Evolutionary conservation across 2,888 invertebrate species (phyloP).

Genomic region (Hypomecis punctinalis): DNA sequence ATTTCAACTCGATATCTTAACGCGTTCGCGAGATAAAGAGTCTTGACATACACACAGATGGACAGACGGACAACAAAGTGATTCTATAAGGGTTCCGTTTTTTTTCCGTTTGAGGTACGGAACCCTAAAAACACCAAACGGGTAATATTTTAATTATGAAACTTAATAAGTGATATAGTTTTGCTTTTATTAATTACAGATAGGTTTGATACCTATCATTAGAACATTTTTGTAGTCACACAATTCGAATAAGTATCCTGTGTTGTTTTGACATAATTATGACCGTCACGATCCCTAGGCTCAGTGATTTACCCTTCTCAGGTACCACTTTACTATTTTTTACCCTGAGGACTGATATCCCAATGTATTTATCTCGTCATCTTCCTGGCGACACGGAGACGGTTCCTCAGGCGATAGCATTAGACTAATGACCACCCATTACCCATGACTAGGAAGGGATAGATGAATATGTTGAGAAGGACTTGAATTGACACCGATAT

Average conservation of each 20-base stretch:
- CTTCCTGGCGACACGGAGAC: constrained; percentile 40
- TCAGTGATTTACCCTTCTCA: constrained; percentile 10
- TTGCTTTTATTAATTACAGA: no score
- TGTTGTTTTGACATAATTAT: background rate
- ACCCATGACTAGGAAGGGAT: constrained; percentile 39
- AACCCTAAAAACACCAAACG: no score
- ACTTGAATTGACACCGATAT: background rate
- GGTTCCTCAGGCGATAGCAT: constrained; percentile 35
- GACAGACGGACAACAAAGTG: no score
- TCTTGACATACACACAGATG: no score
- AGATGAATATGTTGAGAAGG: background rate
- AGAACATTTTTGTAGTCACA: background rate
- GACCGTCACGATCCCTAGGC: background rate
- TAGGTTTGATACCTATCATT: no score
- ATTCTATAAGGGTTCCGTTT: no score
- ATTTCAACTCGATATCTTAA: no score
- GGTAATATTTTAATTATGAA: no score
- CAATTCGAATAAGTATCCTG: background rate
- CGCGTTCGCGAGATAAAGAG: no score
- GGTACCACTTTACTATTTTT: constrained; percentile 17
- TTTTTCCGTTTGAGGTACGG: no score
- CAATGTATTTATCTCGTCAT: constrained; percentile 39
- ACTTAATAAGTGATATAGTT: no score
- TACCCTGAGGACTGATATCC: constrained; percentile 24
- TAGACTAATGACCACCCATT: constrained; percentile 69